A percentile compares a stretch with the other conserved stretches of the same genome.
phyloP scores from a whole-genome alignment of 2,888 invertebrate genomes.

The Mongoloraphidia duomilia region DNA sequence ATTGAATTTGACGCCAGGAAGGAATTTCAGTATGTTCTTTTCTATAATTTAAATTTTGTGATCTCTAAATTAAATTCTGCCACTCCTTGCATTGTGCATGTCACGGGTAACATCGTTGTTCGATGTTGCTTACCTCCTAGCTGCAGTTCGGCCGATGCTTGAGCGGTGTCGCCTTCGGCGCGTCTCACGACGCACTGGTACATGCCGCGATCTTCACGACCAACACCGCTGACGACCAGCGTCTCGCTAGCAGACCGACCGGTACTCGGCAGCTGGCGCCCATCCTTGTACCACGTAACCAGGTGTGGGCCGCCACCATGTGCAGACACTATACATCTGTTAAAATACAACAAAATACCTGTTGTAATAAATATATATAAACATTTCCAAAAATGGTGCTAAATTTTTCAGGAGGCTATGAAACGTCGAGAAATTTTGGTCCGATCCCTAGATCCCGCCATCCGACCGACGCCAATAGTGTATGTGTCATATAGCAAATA shows the following conservation, averaged over 20 bases:
- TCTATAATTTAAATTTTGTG: no score
- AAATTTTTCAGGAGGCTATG: no score
- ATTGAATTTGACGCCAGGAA: no score
- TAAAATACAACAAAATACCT: background rate
- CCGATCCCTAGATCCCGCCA: no score
- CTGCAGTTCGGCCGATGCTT: slow-evolving; percentile 60
- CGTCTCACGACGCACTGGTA: slow-evolving; percentile 60
- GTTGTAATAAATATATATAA: background rate
- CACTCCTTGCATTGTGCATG: no score
- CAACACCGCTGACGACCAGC: slow-evolving; percentile 48
- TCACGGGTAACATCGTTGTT: background rate
- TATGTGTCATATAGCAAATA: no score
- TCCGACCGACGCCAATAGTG: no score
- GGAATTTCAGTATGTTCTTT: no score
- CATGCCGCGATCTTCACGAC: slow-evolving; percentile 60
- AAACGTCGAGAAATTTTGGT: no score
- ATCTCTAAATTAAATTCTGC: no score
- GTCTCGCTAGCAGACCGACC: slow-evolving; percentile 48
- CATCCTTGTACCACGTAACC: slow-evolving; percentile 53
- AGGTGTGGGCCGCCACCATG: slow-evolving; percentile 40
- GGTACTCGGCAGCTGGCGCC: slow-evolving; percentile 47
- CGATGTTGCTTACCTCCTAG: slow-evolving; percentile 44
- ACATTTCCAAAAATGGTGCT: no score
- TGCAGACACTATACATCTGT: slow-evolving; percentile 39
- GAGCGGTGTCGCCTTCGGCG: slow-evolving; percentile 58